Evolutionary conservation across 1,140 invertebrate genomes (phyloP), one percentile per base, ranked within the genome.

Genomic region (Drosophila sechellia): DNA sequence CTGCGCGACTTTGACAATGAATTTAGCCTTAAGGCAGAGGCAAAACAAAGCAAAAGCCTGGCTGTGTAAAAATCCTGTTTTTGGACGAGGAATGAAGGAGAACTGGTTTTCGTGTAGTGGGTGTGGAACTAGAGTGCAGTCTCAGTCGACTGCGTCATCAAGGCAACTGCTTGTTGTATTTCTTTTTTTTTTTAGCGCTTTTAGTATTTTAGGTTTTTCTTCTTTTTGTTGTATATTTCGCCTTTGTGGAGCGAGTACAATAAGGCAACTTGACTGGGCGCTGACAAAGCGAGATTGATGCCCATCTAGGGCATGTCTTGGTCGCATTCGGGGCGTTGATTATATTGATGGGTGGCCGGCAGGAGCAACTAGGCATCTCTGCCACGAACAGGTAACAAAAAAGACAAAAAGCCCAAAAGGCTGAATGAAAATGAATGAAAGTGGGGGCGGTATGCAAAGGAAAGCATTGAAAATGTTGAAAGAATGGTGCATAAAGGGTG

Each of bases 1-100:
- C 75, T 50, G 54, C 68, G 71, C 77, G 84, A 89, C 84, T 89
- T 89, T 89, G 84, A 90, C 84, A 89, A 89, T 89, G 84, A 89
- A 89, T 85, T 89, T 80, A 46, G 79, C 84, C 77, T 84, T 84
- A 89, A 87, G 84, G 79, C 83, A 45, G 69, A 74, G 43, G 55
- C 53, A 60, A 65, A 56, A 65, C 56, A 61, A 79, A 63, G 60
- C 66, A 70, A 76, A 76, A 72, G 34, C 40, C 59, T 27, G 37
- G 27, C 37, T 34, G 64, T 34, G 63, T 69, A 13, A 70, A 48
- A 89, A 86, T 83, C 84, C 83, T 89, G 83, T 87, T 87, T 87
- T 73, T 86, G 43, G 25, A 10, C 39, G 60, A 50, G 83, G 79
- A 86, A 86, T 76, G 74, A 76, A 46, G 68, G 58, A 50, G 58